phyloP scores from a whole-genome alignment of 2,113 vertebrate species.

The Benthochromis sp. region DNA sequence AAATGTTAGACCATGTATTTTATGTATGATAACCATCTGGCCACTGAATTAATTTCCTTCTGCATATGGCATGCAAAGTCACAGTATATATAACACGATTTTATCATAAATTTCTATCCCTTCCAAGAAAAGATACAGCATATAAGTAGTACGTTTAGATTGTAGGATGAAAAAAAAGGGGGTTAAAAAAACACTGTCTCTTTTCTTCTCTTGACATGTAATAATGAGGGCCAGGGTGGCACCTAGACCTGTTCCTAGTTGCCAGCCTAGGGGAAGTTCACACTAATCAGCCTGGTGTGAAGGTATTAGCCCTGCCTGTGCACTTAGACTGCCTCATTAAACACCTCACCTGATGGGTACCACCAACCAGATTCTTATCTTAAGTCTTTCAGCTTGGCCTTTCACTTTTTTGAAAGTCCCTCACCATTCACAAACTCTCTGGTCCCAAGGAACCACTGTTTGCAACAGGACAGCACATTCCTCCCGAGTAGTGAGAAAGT shows the following conservation, averaged over 20 bases:
- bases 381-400: conserved; percentile 4
- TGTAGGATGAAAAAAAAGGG: not conserved
- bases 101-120: not conserved
- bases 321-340: conserved; percentile 52
- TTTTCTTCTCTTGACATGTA: conserved; percentile 20
- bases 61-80: not conserved
- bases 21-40: not conserved
- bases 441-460: not conserved
- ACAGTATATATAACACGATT: not conserved
- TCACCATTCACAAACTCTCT: not conserved
- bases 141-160: not conserved
- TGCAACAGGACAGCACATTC: not conserved
- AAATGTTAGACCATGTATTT: not conserved
- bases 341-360: conserved; percentile 45
- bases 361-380: conserved; percentile 26
- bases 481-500: not conserved
- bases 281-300: conserved; percentile 71
- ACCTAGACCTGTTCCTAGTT: conserved; percentile 33
- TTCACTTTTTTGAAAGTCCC: not conserved
- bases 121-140: not conserved
- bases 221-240: conserved; percentile 59
- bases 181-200: not conserved
- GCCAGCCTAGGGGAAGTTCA: conserved; percentile 50
- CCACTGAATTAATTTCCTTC: not conserved
- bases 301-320: conserved; percentile 56